A percentile compares a stretch with the other conserved stretches of the same genome.
Conservation (phyloP, 1,140 invertebrate species). For the Lamellibrachia luymesi region DNA sequence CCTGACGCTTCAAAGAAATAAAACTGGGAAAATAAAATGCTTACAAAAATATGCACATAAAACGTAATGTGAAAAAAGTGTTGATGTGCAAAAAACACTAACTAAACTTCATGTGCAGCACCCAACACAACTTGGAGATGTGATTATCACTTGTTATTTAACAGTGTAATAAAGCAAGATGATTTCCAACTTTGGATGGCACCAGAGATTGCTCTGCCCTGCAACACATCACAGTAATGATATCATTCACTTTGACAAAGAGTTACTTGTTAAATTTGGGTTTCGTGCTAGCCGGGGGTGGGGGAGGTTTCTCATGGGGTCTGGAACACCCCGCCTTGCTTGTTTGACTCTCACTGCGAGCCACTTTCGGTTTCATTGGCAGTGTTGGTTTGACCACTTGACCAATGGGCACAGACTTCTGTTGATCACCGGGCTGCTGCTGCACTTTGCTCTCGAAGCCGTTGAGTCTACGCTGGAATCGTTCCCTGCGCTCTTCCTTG, state of each 20-base stretch:
- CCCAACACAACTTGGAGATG: no score
- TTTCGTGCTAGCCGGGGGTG: not conserved
- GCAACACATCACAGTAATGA: not conserved
- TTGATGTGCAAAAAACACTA: no score
- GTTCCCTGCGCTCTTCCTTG: not conserved
- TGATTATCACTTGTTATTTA: not conserved
- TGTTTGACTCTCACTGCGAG: not conserved
- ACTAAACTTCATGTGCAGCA: no score
- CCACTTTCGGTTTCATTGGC: not conserved
- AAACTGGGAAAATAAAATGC: not conserved
- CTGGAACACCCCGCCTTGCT: not conserved
- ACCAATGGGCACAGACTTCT: not conserved
- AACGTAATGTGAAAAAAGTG: not conserved
- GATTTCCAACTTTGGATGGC: not conserved
- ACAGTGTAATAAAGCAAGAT: not conserved
- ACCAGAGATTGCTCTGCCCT: not conserved
- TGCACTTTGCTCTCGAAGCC: not conserved
- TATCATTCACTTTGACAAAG: not conserved
- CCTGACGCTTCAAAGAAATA: not conserved
- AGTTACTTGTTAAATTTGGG: not conserved
- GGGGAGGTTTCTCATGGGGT: not conserved
- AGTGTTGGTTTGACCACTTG: not conserved
- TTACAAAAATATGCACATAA: not conserved
- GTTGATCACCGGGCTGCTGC: no score
- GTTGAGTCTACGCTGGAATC: not conserved